These are phyloP conservation scores for Parnassius glacialis DNA, from an alignment of 2,888 invertebrate species.

Conservation along the genomic window DNA sequence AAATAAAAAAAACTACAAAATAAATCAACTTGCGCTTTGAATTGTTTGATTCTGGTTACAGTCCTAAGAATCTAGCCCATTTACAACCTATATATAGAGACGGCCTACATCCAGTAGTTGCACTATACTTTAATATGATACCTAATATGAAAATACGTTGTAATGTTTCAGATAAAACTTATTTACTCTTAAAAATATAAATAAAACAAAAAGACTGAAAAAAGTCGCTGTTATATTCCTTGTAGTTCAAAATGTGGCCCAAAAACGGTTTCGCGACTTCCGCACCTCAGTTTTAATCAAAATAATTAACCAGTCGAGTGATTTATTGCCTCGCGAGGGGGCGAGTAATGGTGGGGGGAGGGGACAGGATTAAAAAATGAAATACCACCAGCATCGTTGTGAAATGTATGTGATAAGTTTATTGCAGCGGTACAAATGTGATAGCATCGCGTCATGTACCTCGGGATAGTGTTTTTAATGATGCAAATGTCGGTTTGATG, in stretches of 20 bases:
- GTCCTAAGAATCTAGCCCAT: no score
- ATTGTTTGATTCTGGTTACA: no score
- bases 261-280: conserved; percentile 42
- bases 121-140: no score
- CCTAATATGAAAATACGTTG: no score
- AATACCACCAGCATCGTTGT: conserved; percentile 37
- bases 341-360: conserved; percentile 15
- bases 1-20: no score
- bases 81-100: no score
- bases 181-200: no score
- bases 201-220: not conserved
- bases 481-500: conserved; percentile 7
- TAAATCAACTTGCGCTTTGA: no score
- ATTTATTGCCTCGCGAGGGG: conserved; percentile 53
- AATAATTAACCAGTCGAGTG: conserved; percentile 69
- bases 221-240: conserved; percentile 24
- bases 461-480: conserved; percentile 10
- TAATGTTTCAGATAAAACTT: no score
- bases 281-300: conserved; percentile 61
- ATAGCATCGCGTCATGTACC: conserved; percentile 7
- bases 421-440: conserved; percentile 9
- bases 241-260: conserved; percentile 40
- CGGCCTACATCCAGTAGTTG: no score
- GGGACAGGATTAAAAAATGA: conserved; percentile 30
- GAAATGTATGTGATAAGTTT: conserved; percentile 18